Evolutionary conservation across 2,888 invertebrate genomes (phyloP).

Genomic region (Diplazon laetatorius): DNA sequence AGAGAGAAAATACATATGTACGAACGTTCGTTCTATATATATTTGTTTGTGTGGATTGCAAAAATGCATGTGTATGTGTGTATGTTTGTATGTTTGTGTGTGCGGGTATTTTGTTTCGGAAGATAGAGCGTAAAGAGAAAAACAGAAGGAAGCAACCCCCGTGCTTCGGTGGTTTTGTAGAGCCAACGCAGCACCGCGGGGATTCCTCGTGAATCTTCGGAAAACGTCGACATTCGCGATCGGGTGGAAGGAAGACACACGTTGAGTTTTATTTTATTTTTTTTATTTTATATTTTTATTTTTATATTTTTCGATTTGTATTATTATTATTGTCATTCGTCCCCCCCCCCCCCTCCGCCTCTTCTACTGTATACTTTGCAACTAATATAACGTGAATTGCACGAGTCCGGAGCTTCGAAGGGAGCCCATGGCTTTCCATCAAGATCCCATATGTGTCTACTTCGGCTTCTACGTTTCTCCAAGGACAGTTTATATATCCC

Average conservation of each 20-base stretch:
- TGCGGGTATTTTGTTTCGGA: not conserved
- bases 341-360: too few species aligned
- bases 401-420: constrained; percentile 5
- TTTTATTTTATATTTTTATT: too few species aligned
- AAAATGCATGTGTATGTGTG: not conserved
- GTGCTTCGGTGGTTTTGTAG: constrained; percentile 11
- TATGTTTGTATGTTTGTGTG: not conserved
- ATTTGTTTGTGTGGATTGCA: not conserved
- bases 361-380: not conserved
- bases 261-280: not conserved
- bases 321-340: too few species aligned
- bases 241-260: not conserved
- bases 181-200: constrained; percentile 28
- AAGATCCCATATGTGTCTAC: not conserved
- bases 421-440: constrained; percentile 2
- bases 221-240: constrained; percentile 41
- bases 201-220: constrained; percentile 30
- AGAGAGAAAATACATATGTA: too few species aligned
- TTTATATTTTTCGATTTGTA: too few species aligned
- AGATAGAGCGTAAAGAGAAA: not conserved
- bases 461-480: constrained; percentile 6
- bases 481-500: constrained; percentile 39
- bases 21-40: too few species aligned
- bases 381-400: constrained; percentile 26
- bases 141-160: not conserved